A percentile compares a stretch with the other conserved stretches of the same genome.
phyloP scores from a whole-genome alignment of 2,888 invertebrate genomes.

The Mythimna lalbum region DNA sequence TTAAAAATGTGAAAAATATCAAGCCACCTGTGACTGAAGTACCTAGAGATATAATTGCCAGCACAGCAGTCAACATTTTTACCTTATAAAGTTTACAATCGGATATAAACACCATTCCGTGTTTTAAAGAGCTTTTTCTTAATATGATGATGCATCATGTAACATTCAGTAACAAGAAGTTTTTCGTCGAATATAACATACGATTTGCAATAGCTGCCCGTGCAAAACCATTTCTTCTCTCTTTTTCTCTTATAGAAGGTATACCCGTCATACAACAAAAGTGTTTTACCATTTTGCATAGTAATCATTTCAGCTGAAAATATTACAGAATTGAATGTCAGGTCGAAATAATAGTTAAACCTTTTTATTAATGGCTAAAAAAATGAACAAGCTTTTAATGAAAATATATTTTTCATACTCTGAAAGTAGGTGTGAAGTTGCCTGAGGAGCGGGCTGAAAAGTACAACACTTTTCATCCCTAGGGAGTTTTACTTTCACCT shows the following conservation, averaged over 20 bases:
- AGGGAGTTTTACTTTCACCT: too few species aligned
- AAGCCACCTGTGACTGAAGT: not conserved
- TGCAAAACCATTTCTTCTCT: slow-evolving; percentile 48
- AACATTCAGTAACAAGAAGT: not conserved
- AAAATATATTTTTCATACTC: too few species aligned
- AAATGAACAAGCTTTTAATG: too few species aligned
- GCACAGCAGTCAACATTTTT: not conserved
- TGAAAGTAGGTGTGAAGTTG: too few species aligned
- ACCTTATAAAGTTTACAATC: slow-evolving; percentile 15
- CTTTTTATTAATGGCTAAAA: too few species aligned
- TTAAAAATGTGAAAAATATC: too few species aligned
- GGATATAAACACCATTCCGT: slow-evolving; percentile 17
- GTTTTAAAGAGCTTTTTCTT: slow-evolving; percentile 21
- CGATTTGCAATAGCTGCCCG: slow-evolving; percentile 42
- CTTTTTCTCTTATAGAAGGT: slow-evolving; percentile 52
- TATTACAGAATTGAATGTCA: not conserved
- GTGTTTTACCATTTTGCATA: slow-evolving; percentile 52
- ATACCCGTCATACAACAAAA: slow-evolving; percentile 43
- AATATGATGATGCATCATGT: slow-evolving; percentile 25
- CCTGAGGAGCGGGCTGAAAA: too few species aligned
- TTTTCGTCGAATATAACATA: slow-evolving; percentile 24
- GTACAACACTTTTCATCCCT: too few species aligned
- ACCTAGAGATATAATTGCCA: not conserved
- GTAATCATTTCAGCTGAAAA: slow-evolving; percentile 44
- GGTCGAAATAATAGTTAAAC: not conserved